Evolutionary conservation across 2,888 invertebrate species (phyloP).

Genomic region (Dasysyrphus albostriatus): DNA sequence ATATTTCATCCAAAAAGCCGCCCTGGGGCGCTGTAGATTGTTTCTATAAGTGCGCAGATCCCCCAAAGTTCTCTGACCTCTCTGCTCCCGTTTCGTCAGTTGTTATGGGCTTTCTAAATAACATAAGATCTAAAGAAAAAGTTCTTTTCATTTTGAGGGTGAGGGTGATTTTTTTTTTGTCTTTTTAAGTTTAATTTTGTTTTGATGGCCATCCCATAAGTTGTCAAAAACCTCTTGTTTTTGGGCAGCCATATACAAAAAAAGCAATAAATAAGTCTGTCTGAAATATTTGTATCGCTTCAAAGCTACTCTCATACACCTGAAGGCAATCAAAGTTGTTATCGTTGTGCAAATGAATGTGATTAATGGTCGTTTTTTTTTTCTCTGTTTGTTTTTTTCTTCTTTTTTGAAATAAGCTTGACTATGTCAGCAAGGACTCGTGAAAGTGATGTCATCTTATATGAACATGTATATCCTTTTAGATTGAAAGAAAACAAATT

Average conservation of each 20-base stretch:
- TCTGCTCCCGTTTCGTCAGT: not conserved
- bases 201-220: constrained; percentile 5
- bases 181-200: not conserved
- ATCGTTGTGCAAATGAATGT: constrained; percentile 57
- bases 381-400: not conserved
- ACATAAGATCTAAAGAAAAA: constrained; percentile 27
- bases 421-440: constrained; percentile 8
- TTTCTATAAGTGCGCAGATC: constrained; percentile 44
- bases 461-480: constrained; percentile 5
- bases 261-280: constrained; percentile 45
- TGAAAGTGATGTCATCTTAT: constrained; percentile 1
- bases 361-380: constrained; percentile 47
- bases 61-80: constrained; percentile 61
- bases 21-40: constrained; percentile 52
- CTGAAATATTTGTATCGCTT: constrained; percentile 21
- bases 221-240: constrained; percentile 8
- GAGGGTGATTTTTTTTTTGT: not conserved
- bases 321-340: constrained; percentile 67
- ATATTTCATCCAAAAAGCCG: constrained; percentile 56
- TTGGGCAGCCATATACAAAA: constrained; percentile 10
- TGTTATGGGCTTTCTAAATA: constrained; percentile 15
- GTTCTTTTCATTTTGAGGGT: constrained; percentile 4
- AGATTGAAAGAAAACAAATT: constrained; percentile 5
- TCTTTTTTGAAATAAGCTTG: not conserved
- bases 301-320: constrained; percentile 35